Evolutionary conservation across 2,888 invertebrate genomes (phyloP), one percentile per base, ranked within the genome.

Genomic region (Ormyrus nitidulus): DNA sequence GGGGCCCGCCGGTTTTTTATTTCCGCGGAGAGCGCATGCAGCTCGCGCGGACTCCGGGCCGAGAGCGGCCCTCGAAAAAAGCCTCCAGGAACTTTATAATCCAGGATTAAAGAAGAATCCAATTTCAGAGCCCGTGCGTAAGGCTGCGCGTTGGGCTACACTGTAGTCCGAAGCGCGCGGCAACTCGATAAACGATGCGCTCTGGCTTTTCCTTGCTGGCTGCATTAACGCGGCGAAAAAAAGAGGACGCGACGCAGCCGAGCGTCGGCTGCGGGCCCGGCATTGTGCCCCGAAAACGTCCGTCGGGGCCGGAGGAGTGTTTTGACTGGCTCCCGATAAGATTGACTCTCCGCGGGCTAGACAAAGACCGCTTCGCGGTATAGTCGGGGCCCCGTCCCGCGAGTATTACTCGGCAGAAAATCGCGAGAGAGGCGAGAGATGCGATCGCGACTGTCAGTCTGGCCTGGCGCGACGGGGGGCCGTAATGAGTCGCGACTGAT

Each of bases 391-490:
- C 34, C 48, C 9, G 56, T 44, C 76, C 62, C 76, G 66, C 70
- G 65, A 49, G 75, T 59, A 80, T 80, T 80, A 80, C 79, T 13
- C 66, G 46, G 79, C 79, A 75, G 64, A 80, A 69, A 54, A n/a
- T n/a, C 54, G 49, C 6, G 13, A n/a, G 59, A 51, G 53, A 7
- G 19, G n/a, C n/a, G 54, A 34, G 3, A 66, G 75, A 75, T 48
- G 13, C 49, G 46, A 5, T 13, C 44, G 62, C 9, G 19, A 19
- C 19, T 19, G 19, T 19, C 19, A 19, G 19, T 19, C 19, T 19
- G 19, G 19, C 19, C 2, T 5, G 51, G 11, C 61, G 11, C 68
- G 6, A 49, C 54, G 34, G 76, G 54, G 11, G 8, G 48, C 34
- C 68, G 64, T 49, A 65, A 65, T 49, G 64, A 65, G 49, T 19